Evolutionary conservation across 2,797 vertebrate species (phyloP).

Genomic region (Halcyon leucocephala): DNA sequence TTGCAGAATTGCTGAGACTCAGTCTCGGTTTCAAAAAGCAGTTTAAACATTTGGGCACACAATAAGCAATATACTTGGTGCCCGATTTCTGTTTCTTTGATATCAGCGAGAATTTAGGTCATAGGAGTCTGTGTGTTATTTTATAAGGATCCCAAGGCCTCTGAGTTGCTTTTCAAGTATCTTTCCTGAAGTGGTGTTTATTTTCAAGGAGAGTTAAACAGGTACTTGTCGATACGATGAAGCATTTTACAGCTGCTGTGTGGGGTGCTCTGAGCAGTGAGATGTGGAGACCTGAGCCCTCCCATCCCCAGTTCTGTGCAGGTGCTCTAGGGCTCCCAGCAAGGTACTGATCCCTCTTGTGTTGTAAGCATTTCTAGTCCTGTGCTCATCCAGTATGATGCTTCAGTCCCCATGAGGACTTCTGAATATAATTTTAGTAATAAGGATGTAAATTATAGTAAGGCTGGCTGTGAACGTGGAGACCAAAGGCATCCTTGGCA

Average conservation of each 20-base stretch:
- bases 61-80: background rate
- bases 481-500: background rate
- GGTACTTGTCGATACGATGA: background rate
- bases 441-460: background rate
- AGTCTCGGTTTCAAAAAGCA: background rate
- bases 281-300: background rate
- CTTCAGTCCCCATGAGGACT: background rate
- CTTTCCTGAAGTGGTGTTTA: background rate
- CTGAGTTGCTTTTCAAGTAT: background rate
- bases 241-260: background rate
- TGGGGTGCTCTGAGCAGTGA: background rate
- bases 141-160: background rate
- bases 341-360: background rate
- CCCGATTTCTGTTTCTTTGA: background rate
- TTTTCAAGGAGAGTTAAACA: background rate
- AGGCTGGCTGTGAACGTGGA: background rate
- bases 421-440: background rate
- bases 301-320: background rate
- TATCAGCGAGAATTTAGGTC: background rate
- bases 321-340: background rate
- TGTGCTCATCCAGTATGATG: background rate
- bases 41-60: background rate
- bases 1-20: background rate
- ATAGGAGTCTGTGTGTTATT: background rate
- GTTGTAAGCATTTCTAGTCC: background rate